Evolutionary conservation across 1,140 invertebrate genomes (phyloP).

Genomic region (Diorhabda carinulata): DNA sequence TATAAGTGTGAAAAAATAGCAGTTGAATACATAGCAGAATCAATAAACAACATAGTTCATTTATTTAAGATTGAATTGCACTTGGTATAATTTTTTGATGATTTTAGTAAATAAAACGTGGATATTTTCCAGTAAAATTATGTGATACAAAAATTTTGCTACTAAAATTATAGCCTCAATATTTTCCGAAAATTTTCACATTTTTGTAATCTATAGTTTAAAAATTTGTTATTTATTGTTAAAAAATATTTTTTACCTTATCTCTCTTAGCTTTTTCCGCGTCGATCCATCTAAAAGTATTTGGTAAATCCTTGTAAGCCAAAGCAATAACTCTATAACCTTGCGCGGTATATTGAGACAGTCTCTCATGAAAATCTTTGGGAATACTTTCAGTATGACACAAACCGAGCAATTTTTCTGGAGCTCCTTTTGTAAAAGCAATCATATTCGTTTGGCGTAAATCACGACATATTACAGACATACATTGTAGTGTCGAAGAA

Average conservation of each 20-base stretch:
- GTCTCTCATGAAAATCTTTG: conserved; percentile 64
- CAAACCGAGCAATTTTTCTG: conserved; percentile 74
- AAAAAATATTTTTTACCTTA: conserved; percentile 41
- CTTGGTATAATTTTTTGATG: too few species aligned
- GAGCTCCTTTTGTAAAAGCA: conserved; percentile 86
- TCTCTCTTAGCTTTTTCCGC: conserved; percentile 56
- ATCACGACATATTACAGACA: conserved; percentile 84
- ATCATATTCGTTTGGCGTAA: conserved; percentile 74
- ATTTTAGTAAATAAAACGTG: too few species aligned
- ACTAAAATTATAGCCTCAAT: too few species aligned
- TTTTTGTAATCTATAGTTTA: too few species aligned
- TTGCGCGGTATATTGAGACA: conserved; percentile 79
- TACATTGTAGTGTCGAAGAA: conserved; percentile 81
- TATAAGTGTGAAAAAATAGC: too few species aligned
- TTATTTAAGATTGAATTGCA: too few species aligned
- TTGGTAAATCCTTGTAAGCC: conserved; percentile 64
- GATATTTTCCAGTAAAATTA: too few species aligned
- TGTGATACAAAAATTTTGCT: too few species aligned
- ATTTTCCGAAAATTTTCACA: too few species aligned
- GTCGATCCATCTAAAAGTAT: conserved; percentile 58
- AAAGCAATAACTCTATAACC: conserved; percentile 86
- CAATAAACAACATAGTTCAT: too few species aligned
- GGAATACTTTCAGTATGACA: conserved; percentile 55
- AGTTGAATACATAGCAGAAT: too few species aligned
- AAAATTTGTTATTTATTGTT: conserved; percentile 19